Evolutionary conservation across 1,140 invertebrate species (phyloP).

Genomic region (Atta colombica): DNA sequence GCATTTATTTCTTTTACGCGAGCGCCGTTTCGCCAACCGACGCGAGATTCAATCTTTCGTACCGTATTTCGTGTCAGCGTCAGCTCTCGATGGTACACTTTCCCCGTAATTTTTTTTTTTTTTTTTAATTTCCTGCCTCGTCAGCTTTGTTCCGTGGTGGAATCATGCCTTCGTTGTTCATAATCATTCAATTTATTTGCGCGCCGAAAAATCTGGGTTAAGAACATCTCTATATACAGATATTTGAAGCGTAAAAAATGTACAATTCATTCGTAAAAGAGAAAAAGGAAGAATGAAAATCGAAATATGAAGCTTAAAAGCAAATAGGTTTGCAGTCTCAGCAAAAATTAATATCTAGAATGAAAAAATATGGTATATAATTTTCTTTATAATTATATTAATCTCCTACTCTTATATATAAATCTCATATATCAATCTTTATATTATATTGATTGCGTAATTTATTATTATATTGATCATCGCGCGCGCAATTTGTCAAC

Average conservation of each 20-base stretch:
- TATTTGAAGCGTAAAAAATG: not conserved
- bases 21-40: slow-evolving; percentile 7
- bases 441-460: not conserved
- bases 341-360: not conserved
- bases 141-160: slow-evolving; percentile 51
- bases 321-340: not conserved
- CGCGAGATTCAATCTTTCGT: slow-evolving; percentile 67
- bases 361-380: not conserved
- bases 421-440: not conserved
- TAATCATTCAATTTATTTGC: slow-evolving; percentile 67
- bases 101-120: slow-evolving; percentile 23
- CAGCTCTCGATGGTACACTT: slow-evolving; percentile 26
- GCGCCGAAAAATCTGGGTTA: slow-evolving; percentile 42
- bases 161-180: slow-evolving; percentile 22
- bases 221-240: not conserved
- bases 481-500: not conserved
- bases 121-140: slow-evolving; percentile 57
- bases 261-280: not conserved
- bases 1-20: slow-evolving; percentile 49
- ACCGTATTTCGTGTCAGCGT: slow-evolving; percentile 43
- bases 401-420: not conserved
- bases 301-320: not conserved
- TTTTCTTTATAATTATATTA: slow-evolving; percentile 5
- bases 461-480: not conserved
- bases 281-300: not conserved